Percentiles rank a stretch among this genome's conserved stretches.
phyloP scores from a whole-genome alignment of 2,888 invertebrate species.

The Melanotus villosus region DNA sequence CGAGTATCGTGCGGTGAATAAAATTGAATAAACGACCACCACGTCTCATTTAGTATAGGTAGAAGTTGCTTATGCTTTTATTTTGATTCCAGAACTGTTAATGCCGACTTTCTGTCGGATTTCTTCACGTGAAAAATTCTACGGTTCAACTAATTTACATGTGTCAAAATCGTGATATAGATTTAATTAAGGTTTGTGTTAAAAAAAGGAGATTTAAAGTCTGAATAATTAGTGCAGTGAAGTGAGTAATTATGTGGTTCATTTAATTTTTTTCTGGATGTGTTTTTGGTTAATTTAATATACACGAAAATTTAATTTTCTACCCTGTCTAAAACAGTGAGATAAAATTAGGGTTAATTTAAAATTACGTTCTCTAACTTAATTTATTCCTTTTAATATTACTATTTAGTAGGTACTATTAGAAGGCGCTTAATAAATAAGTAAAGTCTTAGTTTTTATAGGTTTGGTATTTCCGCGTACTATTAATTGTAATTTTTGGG shows the following conservation, averaged over 20 bases:
- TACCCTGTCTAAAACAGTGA: background rate
- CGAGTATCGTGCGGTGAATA: conserved; percentile 32
- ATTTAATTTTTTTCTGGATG: background rate
- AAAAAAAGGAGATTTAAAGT: conserved; percentile 4
- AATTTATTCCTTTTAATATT: too few relatives aligned
- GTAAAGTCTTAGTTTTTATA: too few relatives aligned
- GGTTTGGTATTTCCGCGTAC: too few relatives aligned
- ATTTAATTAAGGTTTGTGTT: conserved; percentile 10
- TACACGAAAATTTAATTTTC: background rate
- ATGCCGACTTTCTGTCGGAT: conserved; percentile 15
- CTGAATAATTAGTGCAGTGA: background rate
- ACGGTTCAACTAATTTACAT: conserved; percentile 16
- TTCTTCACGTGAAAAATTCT: conserved; percentile 16
- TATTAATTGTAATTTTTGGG: too few relatives aligned
- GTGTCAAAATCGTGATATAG: conserved; percentile 21
- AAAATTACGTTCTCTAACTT: background rate
- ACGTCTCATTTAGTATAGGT: conserved; percentile 26
- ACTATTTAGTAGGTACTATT: too few relatives aligned
- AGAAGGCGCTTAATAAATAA: too few relatives aligned
- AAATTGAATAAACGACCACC: conserved; percentile 37
- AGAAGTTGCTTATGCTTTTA: conserved; percentile 14
- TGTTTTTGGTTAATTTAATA: conserved; percentile 2
- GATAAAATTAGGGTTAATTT: background rate
- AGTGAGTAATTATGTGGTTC: background rate
- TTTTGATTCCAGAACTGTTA: conserved; percentile 4